Conservation (phyloP, 2,113 vertebrate genomes). For the Dicaeum eximium region DNA sequence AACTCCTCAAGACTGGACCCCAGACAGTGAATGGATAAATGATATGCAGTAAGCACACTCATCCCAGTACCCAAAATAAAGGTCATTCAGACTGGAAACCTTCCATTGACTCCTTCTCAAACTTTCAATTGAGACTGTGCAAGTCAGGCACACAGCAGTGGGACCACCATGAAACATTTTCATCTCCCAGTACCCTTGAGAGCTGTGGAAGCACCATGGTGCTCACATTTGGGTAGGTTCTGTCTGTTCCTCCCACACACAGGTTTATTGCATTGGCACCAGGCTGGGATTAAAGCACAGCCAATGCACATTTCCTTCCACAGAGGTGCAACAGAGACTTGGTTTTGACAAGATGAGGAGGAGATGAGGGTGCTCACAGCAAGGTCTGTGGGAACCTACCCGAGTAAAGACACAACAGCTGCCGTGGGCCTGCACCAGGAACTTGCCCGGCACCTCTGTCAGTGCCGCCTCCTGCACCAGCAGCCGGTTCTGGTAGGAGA, state of each 20-base stretch:
- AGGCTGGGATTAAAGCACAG: neutral
- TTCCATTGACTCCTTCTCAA: neutral
- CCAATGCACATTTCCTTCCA: neutral
- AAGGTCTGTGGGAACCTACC: slow-evolving; percentile 61
- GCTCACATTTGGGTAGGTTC: neutral
- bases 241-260: neutral
- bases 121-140: neutral
- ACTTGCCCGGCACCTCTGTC: slow-evolving; percentile 69
- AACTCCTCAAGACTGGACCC: neutral
- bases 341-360: neutral
- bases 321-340: neutral
- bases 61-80: neutral
- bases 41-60: neutral
- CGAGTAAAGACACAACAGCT: slow-evolving; percentile 76
- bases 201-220: neutral
- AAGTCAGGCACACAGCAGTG: neutral
- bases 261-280: neutral
- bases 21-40: neutral
- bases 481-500: slow-evolving; percentile 77
- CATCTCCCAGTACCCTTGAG: neutral
- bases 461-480: slow-evolving; percentile 79
- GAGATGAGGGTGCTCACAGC: neutral
- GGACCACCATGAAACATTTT: neutral
- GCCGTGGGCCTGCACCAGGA: slow-evolving; percentile 69
- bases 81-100: neutral